phyloP scores from a whole-genome alignment of 2,797 vertebrate genomes.

The Columba guinea region DNA sequence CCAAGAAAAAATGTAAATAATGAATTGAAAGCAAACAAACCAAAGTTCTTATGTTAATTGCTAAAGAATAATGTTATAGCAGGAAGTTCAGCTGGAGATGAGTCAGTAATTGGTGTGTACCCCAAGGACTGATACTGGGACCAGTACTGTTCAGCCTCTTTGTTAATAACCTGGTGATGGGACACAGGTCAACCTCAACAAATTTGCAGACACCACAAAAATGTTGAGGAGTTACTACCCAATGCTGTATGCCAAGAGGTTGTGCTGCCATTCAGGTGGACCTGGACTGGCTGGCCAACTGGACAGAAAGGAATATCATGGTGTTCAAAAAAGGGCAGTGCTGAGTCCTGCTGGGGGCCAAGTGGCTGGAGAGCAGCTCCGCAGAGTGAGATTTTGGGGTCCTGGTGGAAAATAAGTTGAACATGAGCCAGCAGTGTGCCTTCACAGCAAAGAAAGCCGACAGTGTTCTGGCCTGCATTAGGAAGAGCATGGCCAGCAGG shows the following conservation, averaged over 20 bases:
- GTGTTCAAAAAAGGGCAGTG: background rate
- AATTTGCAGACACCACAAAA: background rate
- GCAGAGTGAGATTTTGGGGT: background rate
- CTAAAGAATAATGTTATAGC: background rate
- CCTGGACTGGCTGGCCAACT: background rate
- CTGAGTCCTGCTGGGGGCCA: background rate
- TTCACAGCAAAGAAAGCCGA: background rate
- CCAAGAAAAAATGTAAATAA: background rate
- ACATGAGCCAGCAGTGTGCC: background rate
- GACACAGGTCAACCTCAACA: background rate
- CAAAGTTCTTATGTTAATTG: background rate
- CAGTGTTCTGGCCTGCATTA: background rate
- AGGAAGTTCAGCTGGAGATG: background rate
- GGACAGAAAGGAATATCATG: background rate
- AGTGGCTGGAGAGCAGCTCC: background rate
- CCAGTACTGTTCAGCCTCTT: background rate
- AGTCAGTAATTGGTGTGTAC: background rate
- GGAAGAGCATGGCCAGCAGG: background rate
- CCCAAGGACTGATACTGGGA: background rate
- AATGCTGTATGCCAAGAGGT: background rate
- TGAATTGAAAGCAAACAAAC: background rate
- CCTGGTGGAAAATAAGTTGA: background rate
- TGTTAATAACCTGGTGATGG: background rate
- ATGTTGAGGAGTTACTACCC: background rate
- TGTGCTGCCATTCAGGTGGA: background rate